Conservation (phyloP, 2,888 invertebrate species). For the Trilocha varians region DNA sequence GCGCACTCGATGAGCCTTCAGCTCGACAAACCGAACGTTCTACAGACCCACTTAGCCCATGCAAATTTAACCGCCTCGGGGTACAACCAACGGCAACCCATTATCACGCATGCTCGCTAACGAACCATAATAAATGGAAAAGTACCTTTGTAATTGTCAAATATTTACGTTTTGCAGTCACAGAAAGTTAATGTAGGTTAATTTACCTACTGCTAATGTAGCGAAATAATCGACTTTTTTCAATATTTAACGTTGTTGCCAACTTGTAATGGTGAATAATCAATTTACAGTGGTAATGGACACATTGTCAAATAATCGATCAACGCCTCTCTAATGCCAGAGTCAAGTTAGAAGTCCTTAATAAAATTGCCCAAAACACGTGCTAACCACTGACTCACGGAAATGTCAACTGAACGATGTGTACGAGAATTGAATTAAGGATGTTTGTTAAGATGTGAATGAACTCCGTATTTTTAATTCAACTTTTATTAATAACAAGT, state of each 20-base stretch:
- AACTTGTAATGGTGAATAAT: too few species aligned
- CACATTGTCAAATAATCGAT: background rate
- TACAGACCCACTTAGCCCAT: slow-evolving; percentile 40
- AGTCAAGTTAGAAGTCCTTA: background rate
- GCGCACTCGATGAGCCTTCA: slow-evolving; percentile 16
- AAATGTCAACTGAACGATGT: background rate
- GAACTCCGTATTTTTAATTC: too few species aligned
- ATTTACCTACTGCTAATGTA: too few species aligned
- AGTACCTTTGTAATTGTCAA: slow-evolving; percentile 14
- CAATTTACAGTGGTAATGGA: too few species aligned
- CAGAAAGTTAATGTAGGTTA: background rate
- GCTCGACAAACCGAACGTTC: slow-evolving; percentile 22
- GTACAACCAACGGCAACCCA: slow-evolving; percentile 23
- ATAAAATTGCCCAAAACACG: background rate
- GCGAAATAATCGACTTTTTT: too few species aligned
- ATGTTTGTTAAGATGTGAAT: background rate
- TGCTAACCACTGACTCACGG: background rate
- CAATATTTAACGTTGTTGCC: too few species aligned
- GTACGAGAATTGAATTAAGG: background rate
- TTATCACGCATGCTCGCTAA: slow-evolving; percentile 28
- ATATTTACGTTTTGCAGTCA: slow-evolving; percentile 2
- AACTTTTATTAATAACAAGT: too few species aligned
- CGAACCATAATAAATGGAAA: slow-evolving; percentile 34
- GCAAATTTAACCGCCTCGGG: slow-evolving; percentile 32
- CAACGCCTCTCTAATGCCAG: background rate